These are phyloP conservation scores for Polyploca ridens DNA, from an alignment of 2,888 invertebrate genomes.

Conservation along the genomic window DNA sequence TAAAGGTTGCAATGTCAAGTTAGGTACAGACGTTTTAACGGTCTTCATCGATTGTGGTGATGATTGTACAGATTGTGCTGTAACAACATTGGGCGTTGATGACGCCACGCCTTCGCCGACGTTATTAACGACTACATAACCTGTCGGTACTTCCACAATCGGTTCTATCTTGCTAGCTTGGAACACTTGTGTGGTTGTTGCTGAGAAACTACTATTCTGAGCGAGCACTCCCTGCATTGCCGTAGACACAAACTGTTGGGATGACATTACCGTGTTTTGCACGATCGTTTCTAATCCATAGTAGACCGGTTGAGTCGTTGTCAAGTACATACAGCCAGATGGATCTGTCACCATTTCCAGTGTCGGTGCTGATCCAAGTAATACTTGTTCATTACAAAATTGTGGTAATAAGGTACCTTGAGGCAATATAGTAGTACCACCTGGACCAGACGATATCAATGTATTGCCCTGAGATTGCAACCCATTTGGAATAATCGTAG, in stretches of 20 bases:
- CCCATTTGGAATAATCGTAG: conserved; percentile 77
- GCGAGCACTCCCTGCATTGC: conserved; percentile 92
- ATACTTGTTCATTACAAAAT: conserved; percentile 85
- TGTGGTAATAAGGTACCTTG: conserved; percentile 83
- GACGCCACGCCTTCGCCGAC: conserved; percentile 79
- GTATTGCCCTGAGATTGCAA: conserved; percentile 82
- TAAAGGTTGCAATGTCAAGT: conserved; percentile 77
- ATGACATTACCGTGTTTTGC: conserved; percentile 95
- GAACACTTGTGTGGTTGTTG: conserved; percentile 93
- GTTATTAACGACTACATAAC: conserved; percentile 88
- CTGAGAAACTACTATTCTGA: conserved; percentile 92
- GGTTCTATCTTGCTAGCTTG: conserved; percentile 94
- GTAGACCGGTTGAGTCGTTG: conserved; percentile 90
- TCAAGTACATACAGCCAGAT: conserved; percentile 84
- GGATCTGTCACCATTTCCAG: conserved; percentile 87
- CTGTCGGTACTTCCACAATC: conserved; percentile 89
- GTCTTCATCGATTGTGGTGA: conserved; percentile 72
- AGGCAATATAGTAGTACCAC: conserved; percentile 84
- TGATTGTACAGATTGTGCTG: conserved; percentile 72
- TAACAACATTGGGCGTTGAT: conserved; percentile 73
- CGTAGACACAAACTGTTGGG: conserved; percentile 92
- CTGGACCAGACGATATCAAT: conserved; percentile 79
- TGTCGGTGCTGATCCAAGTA: conserved; percentile 86
- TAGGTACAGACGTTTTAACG: conserved; percentile 72
- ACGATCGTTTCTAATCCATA: conserved; percentile 94